Evolutionary conservation across 2,797 vertebrate genomes (phyloP), one percentile per base, ranked within the genome.

Genomic region (Valencia hispanica): DNA sequence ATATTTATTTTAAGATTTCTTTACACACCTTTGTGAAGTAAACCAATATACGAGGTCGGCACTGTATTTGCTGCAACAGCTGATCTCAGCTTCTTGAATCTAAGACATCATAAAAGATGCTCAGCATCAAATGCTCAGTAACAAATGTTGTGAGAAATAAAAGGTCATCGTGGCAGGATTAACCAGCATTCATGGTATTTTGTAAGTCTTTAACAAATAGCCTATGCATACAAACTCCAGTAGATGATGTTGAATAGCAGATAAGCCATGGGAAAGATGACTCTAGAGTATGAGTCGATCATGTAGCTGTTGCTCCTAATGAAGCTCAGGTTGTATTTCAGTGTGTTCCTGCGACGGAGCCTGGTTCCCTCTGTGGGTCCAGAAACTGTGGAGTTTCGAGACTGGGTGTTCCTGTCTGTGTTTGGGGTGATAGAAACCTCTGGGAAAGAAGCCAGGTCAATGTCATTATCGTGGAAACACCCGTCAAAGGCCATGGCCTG

Each of bases 211-310:
- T 43, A 68, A 43, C 36, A 68, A 68, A 27, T 47, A 45, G 8
- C 12, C 80, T 90, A 93, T 39, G 91, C 95, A 94, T 97, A 97
- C 89, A 97, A 48, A 84, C 96, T 95, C 97, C 97, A 97, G 89
- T 97, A 98, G 90, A 98, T 96, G 85, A 98, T 95, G 88, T 98
- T 97, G 92, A 98, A 97, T 77, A 96, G 90, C 89, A 98, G 95
- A 90, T 97, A 98, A 48, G 96, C 93, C 84, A 94, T 43, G 51
- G 97, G 97, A 89, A 98, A 98, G 80, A 97, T 88, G 89, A 97
- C 93, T 89, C 96, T 95, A 79, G 96, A 98, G 87, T 97, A 98
- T 0, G 96, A 97, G 91, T 98, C 96, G 43, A 97, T 97, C 91
- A 95, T 95, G 57, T 97, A 97, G 89, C 96, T 98, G 92, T 97